Base-by-base conservation (phyloP, 2,797 vertebrate species). In the Helarctos malayanus region DNA sequence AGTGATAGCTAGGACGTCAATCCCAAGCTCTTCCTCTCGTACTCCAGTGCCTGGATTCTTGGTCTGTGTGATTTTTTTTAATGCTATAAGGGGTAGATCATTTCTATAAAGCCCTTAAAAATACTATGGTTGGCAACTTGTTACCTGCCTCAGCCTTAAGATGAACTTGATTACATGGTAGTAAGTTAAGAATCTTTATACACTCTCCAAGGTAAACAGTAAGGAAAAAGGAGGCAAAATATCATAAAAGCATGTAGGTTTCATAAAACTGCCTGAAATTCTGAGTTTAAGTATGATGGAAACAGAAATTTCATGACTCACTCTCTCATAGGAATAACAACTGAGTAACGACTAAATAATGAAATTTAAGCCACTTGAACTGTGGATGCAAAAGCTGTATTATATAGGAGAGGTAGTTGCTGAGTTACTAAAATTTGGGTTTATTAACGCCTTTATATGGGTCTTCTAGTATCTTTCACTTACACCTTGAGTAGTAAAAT, bases 201-300 rank as follows among this genome's bases (percentile, higher is more conserved):
- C 32, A 61, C 41, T 57, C 7, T 2, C n/a, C 23, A 59, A 84
- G 23, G 35, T 93, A 86, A 93, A 91, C 19, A 81, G 47, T 13
- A 45, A 87, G 49, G 68, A 15, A 75, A 87, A 95, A 69, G 49
- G n/a, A 80, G 5, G 54, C 49, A 81, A 92, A 89, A 29, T 12
- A 91, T 54, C 83, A 75, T 49, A 35, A 38, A 88, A 56, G 15
- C 47, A 35, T 29, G 19, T 49, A 73, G 21, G 19, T 71, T 86
- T 82, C 73, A 89, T 85, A 86, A 96, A 96, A 89, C 29, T 73
- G 61, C 45, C 57, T 56, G 52, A 86, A 89, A 86, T 86, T 89
- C 65, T 59, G 45, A 84, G 57, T 80, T 85, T 80, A 91, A 56
- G 13, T 85, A n/a, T 56, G 56, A 73, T 83, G n/a, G 63, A 94